Evolutionary conservation across 2,888 invertebrate genomes (phyloP).

Genomic region (Synanthedon vespiformis): DNA sequence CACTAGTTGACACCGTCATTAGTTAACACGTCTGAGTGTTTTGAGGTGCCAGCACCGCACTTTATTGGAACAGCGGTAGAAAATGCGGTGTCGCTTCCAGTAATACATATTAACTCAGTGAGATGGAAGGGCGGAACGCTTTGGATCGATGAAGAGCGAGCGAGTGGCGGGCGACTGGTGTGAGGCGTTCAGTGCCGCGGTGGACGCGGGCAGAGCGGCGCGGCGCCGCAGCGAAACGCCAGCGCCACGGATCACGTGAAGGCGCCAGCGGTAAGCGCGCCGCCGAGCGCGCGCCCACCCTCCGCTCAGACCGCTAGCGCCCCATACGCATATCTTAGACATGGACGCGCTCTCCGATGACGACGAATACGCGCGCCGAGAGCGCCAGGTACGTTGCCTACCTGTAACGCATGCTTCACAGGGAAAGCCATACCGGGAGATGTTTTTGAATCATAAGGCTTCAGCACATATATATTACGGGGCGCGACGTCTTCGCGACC

Average conservation of each 20-base stretch:
- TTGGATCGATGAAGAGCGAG: slow-evolving; percentile 40
- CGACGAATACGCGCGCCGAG: slow-evolving; percentile 59
- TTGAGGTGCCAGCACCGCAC: no score
- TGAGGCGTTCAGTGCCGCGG: slow-evolving; percentile 51
- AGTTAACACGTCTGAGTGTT: no score
- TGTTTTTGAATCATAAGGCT: no score
- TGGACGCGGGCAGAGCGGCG: slow-evolving; percentile 62
- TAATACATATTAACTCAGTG: no score
- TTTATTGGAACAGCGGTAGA: no score
- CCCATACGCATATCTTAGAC: slow-evolving; percentile 25
- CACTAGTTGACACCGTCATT: no score
- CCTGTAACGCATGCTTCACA: slow-evolving; percentile 1
- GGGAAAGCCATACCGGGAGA: neutral
- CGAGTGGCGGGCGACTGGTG: slow-evolving; percentile 15
- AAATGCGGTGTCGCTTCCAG: no score
- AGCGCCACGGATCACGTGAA: slow-evolving; percentile 49
- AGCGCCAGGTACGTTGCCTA: slow-evolving; percentile 47
- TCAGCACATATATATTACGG: no score
- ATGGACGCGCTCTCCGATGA: slow-evolving; percentile 69
- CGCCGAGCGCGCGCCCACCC: slow-evolving; percentile 15
- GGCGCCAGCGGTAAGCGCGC: slow-evolving; percentile 51
- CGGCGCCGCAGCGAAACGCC: slow-evolving; percentile 41
- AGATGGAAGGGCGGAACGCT: slow-evolving; percentile 8
- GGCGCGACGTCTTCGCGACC: no score
- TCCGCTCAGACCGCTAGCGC: slow-evolving; percentile 13